Evolutionary conservation across 2,888 invertebrate genomes (phyloP).

Genomic region (Glyphotaelius pellucidus): DNA sequence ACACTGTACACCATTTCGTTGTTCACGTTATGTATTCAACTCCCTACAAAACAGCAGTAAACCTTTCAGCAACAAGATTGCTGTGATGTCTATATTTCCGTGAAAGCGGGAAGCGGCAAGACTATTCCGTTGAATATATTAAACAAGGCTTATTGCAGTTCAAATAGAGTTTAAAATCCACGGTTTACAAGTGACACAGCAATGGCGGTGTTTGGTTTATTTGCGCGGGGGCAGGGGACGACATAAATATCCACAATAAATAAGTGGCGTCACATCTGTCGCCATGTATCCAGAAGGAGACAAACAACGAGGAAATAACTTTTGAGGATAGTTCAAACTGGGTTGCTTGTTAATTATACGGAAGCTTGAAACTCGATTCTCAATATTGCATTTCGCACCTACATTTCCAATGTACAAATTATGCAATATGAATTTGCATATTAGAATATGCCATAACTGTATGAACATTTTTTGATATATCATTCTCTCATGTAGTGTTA

Average conservation of each 20-base stretch:
- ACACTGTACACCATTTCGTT: background rate
- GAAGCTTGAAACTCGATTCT: background rate
- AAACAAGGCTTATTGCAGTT: slow-evolving; percentile 49
- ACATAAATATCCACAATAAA: slow-evolving; percentile 47
- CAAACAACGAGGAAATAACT: background rate
- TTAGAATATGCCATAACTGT: no score
- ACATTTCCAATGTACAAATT: background rate
- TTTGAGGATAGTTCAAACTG: background rate
- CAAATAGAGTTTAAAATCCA: slow-evolving; percentile 59
- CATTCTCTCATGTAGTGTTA: no score
- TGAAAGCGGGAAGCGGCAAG: slow-evolving; percentile 1
- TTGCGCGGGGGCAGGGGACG: slow-evolving; percentile 49
- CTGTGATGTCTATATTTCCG: background rate
- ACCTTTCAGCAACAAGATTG: background rate
- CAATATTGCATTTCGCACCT: background rate
- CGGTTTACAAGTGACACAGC: slow-evolving; percentile 40
- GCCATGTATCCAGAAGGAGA: background rate
- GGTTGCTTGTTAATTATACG: background rate
- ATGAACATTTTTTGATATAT: no score
- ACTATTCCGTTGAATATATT: slow-evolving; percentile 22
- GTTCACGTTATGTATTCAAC: background rate
- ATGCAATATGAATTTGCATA: no score
- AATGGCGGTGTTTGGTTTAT: slow-evolving; percentile 51
- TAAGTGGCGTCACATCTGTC: slow-evolving; percentile 37
- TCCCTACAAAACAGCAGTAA: background rate